A percentile compares a stretch with the other conserved stretches of the same genome.
These are phyloP conservation scores for Neocrepidodera transversa DNA, from an alignment of 2,888 invertebrate species.

Conservation along the genomic window DNA sequence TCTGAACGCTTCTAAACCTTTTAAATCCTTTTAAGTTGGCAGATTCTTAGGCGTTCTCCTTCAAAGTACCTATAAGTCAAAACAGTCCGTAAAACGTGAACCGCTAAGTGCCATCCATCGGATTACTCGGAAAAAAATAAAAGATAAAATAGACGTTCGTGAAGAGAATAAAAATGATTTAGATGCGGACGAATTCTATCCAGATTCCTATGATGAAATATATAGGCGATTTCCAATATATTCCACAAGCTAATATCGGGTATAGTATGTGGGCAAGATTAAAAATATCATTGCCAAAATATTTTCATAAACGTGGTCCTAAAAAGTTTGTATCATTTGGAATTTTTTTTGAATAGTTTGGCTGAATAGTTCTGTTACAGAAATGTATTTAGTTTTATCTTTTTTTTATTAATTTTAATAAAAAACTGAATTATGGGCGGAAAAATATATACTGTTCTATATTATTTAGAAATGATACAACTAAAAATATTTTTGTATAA, in stretches of 20 bases:
- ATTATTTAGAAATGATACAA: too few relatives aligned
- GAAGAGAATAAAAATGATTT: conserved; percentile 21
- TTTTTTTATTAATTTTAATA: too few relatives aligned
- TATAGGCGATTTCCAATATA: conserved; percentile 13
- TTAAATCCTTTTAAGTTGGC: neutral
- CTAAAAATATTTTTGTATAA: too few relatives aligned
- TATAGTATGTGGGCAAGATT: neutral
- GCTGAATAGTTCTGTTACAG: too few relatives aligned
- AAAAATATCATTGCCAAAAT: too few relatives aligned
- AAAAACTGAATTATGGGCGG: too few relatives aligned
- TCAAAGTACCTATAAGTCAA: neutral
- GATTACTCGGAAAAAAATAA: neutral
- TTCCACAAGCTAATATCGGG: neutral
- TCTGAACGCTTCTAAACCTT: neutral
- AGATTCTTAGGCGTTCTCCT: neutral
- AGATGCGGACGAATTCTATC: conserved; percentile 7
- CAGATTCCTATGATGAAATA: conserved; percentile 7
- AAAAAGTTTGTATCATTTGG: too few relatives aligned
- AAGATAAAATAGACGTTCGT: conserved; percentile 22
- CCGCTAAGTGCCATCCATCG: conserved; percentile 7
- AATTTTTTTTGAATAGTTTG: too few relatives aligned
- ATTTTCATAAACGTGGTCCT: too few relatives aligned
- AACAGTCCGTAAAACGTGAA: conserved; percentile 9
- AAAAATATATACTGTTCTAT: too few relatives aligned
- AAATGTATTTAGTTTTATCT: too few relatives aligned